Conservation (phyloP, 1,140 invertebrate genomes). For the Nixonia krombeini region DNA sequence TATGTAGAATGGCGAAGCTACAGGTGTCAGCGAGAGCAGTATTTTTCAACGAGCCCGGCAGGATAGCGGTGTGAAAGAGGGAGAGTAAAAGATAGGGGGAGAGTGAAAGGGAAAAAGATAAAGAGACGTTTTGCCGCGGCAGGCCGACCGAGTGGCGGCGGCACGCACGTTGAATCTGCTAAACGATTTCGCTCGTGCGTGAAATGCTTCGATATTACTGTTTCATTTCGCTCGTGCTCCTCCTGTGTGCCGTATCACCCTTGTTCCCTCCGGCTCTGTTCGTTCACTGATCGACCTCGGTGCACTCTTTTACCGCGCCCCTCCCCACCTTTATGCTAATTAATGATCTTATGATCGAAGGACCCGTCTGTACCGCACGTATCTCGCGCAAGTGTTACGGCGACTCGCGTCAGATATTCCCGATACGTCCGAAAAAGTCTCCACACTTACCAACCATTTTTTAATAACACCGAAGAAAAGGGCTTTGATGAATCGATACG, state of each 20-base stretch:
- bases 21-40: constrained; percentile 71
- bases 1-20: constrained; percentile 71
- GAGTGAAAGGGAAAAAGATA: constrained; percentile 45
- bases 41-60: constrained; percentile 65
- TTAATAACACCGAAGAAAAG: no score
- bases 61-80: constrained; percentile 42
- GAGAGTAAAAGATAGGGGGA: constrained; percentile 48
- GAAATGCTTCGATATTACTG: constrained; percentile 72
- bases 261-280: constrained; percentile 49
- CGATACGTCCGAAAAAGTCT: no score
- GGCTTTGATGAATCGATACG: constrained; percentile 44
- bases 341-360: constrained; percentile 15
- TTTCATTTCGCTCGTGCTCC: constrained; percentile 66
- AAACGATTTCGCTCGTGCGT: constrained; percentile 72
- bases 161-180: constrained; percentile 70
- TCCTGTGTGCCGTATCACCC: constrained; percentile 52
- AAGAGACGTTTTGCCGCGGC: constrained; percentile 32
- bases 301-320: constrained; percentile 22
- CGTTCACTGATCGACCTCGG: constrained; percentile 17
- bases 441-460: no score
- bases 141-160: constrained; percentile 52
- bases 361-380: no score
- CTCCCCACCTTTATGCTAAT: constrained; percentile 21
- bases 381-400: no score
- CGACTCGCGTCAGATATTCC: no score